Conservation (phyloP, 2,113 vertebrate genomes). For the Chionis minor region DNA sequence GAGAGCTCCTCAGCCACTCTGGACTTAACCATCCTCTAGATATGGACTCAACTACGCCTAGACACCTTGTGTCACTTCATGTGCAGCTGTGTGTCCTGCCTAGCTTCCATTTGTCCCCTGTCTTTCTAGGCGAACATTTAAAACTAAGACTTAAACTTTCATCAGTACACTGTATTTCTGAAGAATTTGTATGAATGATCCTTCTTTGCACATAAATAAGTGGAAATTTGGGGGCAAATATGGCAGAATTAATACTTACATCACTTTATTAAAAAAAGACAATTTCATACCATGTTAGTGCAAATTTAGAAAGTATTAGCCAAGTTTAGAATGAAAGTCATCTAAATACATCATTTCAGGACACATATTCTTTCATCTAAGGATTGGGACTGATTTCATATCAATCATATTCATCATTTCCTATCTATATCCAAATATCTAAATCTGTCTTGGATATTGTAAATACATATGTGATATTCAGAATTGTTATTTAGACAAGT, state of each 20-base stretch:
- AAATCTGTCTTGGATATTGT: background rate
- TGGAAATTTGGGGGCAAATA: background rate
- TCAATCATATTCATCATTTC: background rate
- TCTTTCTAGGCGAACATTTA: background rate
- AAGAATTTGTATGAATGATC: background rate
- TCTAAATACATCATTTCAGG: background rate
- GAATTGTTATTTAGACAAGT: background rate
- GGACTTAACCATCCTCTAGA: background rate
- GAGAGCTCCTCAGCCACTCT: background rate
- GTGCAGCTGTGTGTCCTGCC: background rate
- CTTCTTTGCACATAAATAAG: background rate
- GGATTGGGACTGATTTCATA: background rate
- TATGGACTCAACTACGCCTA: background rate
- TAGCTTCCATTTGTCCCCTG: background rate
- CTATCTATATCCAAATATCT: background rate
- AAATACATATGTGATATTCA: background rate
- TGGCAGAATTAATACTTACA: background rate
- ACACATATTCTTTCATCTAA: background rate
- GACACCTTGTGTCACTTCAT: background rate
- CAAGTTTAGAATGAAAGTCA: background rate
- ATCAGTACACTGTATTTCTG: background rate
- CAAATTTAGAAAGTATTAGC: background rate
- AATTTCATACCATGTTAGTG: background rate
- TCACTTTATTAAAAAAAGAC: background rate
- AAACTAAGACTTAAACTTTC: background rate